Evolutionary conservation across 2,797 vertebrate species (phyloP).

Genomic region (Echiichthys vipera): DNA sequence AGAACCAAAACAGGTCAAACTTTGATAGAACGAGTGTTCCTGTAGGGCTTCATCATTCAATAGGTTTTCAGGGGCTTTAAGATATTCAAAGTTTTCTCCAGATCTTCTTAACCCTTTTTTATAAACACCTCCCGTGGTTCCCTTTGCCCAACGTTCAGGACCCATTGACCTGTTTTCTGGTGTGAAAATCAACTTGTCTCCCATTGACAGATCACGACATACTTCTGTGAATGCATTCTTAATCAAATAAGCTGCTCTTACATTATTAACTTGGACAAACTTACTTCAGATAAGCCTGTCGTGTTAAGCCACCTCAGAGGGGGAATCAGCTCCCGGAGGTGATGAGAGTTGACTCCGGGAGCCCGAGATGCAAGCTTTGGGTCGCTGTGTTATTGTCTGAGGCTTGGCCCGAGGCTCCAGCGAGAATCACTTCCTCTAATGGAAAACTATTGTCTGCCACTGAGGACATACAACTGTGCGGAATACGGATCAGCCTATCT

Average conservation of each 20-base stretch:
- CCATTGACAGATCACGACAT: slow-evolving; percentile 45
- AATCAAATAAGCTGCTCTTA: slow-evolving; percentile 78
- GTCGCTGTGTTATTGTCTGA: slow-evolving; percentile 76
- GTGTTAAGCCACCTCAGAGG: slow-evolving; percentile 72
- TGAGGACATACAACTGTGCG: slow-evolving; percentile 65
- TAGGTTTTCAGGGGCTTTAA: neutral
- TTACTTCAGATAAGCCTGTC: slow-evolving; percentile 73
- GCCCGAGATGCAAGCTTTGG: slow-evolving; percentile 56
- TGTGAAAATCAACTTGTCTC: slow-evolving; percentile 54
- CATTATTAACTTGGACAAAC: slow-evolving; percentile 77
- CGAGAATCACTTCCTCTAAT: slow-evolving; percentile 82
- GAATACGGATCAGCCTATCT: slow-evolving; percentile 68
- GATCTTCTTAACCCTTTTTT: neutral
- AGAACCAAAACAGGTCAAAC: neutral
- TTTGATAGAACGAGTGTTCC: neutral
- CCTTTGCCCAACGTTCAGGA: neutral
- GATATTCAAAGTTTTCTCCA: slow-evolving; percentile 3
- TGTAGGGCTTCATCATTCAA: neutral
- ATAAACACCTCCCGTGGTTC: neutral
- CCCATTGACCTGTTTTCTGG: slow-evolving; percentile 39
- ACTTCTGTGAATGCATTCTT: slow-evolving; percentile 69
- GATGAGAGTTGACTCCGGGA: slow-evolving; percentile 68
- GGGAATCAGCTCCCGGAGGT: slow-evolving; percentile 59
- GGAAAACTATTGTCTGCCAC: slow-evolving; percentile 84
- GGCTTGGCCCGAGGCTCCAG: slow-evolving; percentile 62